phyloP scores from a whole-genome alignment of 2,113 vertebrate species.

The Globicephala melas region DNA sequence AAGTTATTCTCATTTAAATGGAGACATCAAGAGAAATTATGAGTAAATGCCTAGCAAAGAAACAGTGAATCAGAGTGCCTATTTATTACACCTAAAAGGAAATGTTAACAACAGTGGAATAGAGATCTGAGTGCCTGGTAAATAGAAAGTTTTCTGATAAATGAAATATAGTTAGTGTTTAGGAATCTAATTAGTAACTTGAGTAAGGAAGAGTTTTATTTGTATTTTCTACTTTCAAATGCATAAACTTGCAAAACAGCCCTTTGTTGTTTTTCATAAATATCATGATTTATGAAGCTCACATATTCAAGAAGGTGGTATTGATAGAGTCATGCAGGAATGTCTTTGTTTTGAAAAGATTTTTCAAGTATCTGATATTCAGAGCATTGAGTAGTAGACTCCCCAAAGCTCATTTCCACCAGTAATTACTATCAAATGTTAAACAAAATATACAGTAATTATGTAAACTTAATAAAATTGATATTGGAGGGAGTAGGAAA shows the following conservation, averaged over 20 bases:
- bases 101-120: not conserved
- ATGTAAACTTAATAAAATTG: conserved; percentile 16
- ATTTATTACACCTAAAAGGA: not conserved
- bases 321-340: not conserved
- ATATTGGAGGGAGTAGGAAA: not conserved
- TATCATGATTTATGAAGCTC: not conserved
- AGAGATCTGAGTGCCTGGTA: not conserved
- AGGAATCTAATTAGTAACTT: not conserved
- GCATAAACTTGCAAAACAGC: not conserved
- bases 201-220: not conserved
- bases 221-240: not conserved
- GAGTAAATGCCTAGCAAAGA: not conserved
- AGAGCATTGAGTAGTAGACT: not conserved
- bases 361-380: not conserved
- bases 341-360: not conserved
- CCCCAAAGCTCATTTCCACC: not conserved
- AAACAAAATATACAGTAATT: conserved; percentile 3
- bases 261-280: not conserved
- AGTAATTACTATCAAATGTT: conserved; percentile 19
- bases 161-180: not conserved
- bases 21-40: not conserved
- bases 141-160: not conserved
- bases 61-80: not conserved
- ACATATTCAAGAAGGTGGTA: not conserved
- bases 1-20: not conserved